Evolutionary conservation across 2,888 invertebrate genomes (phyloP), one percentile per base, ranked within the genome.

Genomic region (Aproaerema taeniolella): DNA sequence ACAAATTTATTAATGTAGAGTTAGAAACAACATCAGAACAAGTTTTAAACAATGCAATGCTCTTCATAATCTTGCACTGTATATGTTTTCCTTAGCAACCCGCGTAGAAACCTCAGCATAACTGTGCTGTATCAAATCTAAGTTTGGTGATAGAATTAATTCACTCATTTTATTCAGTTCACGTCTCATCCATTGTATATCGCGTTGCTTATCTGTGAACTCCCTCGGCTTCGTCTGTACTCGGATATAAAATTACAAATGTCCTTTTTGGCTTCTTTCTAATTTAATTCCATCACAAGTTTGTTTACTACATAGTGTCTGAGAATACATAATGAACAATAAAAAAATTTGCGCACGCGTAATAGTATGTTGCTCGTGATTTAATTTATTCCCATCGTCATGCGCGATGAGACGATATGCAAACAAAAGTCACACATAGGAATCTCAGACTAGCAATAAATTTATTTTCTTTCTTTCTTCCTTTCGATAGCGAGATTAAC

Each of bases 361-460:
- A 49, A 46, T 49, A 48, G 48, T 50, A 45, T 31, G 31, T 33
- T 36, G 24, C 33, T 35, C 36, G 38, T 38, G 41, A 44, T 41
- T 41, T 52, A 48, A 55, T 50, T 52, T 50, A 52, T 45, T 42
- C 38, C 33, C 30, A 9, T 36, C 16, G 35, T 37, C n/a, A n/a
- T n/a, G n/a, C n/a, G n/a, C n/a, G n/a, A n/a, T n/a, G n/a, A n/a
- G n/a, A n/a, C n/a, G n/a, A n/a, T n/a, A n/a, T n/a, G n/a, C n/a
- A n/a, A n/a, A n/a, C n/a, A n/a, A n/a, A n/a, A n/a, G n/a, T n/a
- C n/a, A n/a, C n/a, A n/a, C n/a, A n/a, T n/a, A n/a, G n/a, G n/a
- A n/a, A n/a, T n/a, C n/a, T n/a, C n/a, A n/a, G n/a, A n/a, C n/a
- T n/a, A n/a, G n/a, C n/a, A n/a, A n/a, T n/a, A n/a, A n/a, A n/a